phyloP scores from a whole-genome alignment of 2,797 vertebrate genomes.

The Spinibarbus caldwelli region DNA sequence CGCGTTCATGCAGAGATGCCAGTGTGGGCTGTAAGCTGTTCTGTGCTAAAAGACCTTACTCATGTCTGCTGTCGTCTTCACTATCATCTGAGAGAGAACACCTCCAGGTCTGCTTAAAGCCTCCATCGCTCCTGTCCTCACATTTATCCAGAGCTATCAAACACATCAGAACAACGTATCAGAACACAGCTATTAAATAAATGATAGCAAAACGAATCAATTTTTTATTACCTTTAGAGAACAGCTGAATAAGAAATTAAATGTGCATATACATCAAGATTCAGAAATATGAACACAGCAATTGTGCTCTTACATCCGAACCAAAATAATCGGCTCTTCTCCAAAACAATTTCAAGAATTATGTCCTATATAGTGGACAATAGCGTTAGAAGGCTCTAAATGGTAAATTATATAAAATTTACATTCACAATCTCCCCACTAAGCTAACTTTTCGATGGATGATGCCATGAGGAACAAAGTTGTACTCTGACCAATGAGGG shows the following conservation, averaged over 20 bases:
- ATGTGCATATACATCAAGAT: neutral
- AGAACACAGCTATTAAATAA: neutral
- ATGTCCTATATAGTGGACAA: too few species aligned
- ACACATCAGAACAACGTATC: constrained; percentile 69
- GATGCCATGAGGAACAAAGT: neutral
- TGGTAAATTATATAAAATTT: neutral
- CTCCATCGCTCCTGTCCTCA: constrained; percentile 89
- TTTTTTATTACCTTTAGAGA: neutral
- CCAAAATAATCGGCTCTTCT: neutral
- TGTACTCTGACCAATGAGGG: neutral
- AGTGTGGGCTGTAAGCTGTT: neutral
- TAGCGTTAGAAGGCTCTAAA: too few species aligned
- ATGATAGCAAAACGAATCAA: neutral
- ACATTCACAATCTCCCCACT: neutral
- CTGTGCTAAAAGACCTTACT: constrained; percentile 80
- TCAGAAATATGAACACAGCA: neutral
- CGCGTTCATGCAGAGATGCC: neutral
- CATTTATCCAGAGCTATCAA: constrained; percentile 91
- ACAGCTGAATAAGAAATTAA: neutral
- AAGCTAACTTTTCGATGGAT: neutral
- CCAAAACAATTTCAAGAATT: neutral
- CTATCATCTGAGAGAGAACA: constrained; percentile 76
- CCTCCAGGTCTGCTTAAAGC: constrained; percentile 67
- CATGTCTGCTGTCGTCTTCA: constrained; percentile 88
- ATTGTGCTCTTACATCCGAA: neutral